These are phyloP conservation scores for Catharus minimus DNA, from an alignment of 2,113 vertebrate species.

Conservation along the genomic window DNA sequence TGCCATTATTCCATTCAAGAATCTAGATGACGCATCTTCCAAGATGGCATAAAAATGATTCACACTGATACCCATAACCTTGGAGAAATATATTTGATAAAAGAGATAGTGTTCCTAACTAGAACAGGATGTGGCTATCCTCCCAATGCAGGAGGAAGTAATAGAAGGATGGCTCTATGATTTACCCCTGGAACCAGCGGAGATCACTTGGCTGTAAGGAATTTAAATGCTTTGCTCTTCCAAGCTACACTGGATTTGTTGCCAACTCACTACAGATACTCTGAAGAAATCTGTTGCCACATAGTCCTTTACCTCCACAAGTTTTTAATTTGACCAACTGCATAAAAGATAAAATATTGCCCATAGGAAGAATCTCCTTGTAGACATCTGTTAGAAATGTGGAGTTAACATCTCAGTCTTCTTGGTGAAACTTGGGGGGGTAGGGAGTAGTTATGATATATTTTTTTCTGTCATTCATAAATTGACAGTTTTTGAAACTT, in stretches of 20 bases:
- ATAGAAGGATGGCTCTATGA: background rate
- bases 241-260: background rate
- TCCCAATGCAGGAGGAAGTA: background rate
- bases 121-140: background rate
- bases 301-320: background rate
- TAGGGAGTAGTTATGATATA: background rate
- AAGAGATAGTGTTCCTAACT: background rate
- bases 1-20: background rate
- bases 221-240: background rate
- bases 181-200: background rate
- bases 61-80: background rate
- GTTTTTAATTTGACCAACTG: background rate
- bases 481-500: background rate
- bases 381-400: background rate
- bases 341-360: background rate
- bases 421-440: background rate
- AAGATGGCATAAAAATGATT: background rate
- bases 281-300: background rate
- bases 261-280: background rate
- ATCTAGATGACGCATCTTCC: background rate
- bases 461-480: background rate
- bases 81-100: background rate
- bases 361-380: background rate
- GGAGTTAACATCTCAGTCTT: background rate
- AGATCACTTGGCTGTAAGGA: rapidly evolving